These are phyloP conservation scores for Dicroscelio sp. DNA, from an alignment of 2,888 invertebrate species.

Conservation along the genomic window DNA sequence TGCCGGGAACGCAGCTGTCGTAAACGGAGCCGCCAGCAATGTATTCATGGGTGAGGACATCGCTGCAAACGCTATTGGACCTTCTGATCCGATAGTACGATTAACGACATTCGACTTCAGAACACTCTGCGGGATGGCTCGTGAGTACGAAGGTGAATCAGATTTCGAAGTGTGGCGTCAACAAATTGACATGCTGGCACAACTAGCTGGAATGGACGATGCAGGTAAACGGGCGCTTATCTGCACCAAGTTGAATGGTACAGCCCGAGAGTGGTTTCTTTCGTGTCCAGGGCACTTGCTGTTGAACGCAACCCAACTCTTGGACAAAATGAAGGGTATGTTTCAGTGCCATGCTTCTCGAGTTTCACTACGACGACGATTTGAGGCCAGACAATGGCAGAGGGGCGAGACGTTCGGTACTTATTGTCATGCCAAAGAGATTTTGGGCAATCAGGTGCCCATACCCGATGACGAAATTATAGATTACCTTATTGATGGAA, in stretches of 20 bases:
- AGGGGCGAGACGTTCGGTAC: not conserved
- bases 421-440: slow-evolving; percentile 9
- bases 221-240: not conserved
- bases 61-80: not conserved
- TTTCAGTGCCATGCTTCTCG: slow-evolving; percentile 8
- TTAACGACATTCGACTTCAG: not conserved
- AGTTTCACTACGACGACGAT: not conserved
- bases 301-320: not conserved
- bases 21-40: not conserved
- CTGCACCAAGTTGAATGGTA: not conserved
- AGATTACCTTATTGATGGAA: too few relatives aligned
- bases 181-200: not conserved
- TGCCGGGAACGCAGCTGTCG: too few relatives aligned
- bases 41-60: not conserved
- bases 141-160: not conserved
- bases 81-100: not conserved
- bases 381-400: slow-evolving; percentile 17
- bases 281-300: slow-evolving; percentile 2
- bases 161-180: not conserved
- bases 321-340: not conserved
- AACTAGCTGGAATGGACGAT: slow-evolving; percentile 5
- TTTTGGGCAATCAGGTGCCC: not conserved
- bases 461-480: slow-evolving; percentile 16
- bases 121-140: not conserved
- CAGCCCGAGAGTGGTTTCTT: slow-evolving; percentile 7